Evolutionary conservation across 2,113 vertebrate species (phyloP).

Genomic region (Cephalopholis sonnerati): DNA sequence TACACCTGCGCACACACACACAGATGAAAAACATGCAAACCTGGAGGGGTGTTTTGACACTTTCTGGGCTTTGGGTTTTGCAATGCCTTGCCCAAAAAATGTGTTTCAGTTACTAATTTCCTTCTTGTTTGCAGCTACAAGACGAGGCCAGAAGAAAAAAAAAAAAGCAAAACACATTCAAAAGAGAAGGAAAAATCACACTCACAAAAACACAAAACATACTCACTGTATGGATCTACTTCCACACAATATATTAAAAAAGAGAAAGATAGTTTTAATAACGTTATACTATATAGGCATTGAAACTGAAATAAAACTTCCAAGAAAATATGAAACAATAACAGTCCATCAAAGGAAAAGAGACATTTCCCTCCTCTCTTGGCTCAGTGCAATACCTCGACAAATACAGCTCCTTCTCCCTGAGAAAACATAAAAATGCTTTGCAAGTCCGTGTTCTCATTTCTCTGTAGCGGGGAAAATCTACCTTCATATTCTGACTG

Average conservation of each 20-base stretch:
- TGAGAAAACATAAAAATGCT: slow-evolving; percentile 30
- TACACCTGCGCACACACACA: not conserved
- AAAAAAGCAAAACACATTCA: slow-evolving; percentile 11
- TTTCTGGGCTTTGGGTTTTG: slow-evolving; percentile 30
- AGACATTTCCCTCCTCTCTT: slow-evolving; percentile 4
- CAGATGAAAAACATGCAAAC: slow-evolving; percentile 51
- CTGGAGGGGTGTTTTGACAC: slow-evolving; percentile 21
- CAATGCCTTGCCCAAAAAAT: slow-evolving; percentile 17
- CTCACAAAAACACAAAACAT: too few relatives aligned
- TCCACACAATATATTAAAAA: not conserved
- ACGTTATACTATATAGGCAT: not conserved
- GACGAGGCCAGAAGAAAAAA: not conserved
- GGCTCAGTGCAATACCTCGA: slow-evolving; percentile 14
- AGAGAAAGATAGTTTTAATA: slow-evolving; percentile 32
- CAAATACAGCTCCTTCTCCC: not conserved
- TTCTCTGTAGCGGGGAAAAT: not conserved
- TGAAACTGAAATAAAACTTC: slow-evolving; percentile 23
- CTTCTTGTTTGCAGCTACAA: slow-evolving; percentile 11
- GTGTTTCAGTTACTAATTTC: slow-evolving; percentile 23
- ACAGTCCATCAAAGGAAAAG: slow-evolving; percentile 8
- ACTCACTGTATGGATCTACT: not conserved
- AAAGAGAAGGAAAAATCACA: not conserved
- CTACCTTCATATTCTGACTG: not conserved
- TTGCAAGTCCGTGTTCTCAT: not conserved
- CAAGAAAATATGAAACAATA: not conserved